phyloP scores from a whole-genome alignment of 2,888 invertebrate species.

The Perithous albicinctus region DNA sequence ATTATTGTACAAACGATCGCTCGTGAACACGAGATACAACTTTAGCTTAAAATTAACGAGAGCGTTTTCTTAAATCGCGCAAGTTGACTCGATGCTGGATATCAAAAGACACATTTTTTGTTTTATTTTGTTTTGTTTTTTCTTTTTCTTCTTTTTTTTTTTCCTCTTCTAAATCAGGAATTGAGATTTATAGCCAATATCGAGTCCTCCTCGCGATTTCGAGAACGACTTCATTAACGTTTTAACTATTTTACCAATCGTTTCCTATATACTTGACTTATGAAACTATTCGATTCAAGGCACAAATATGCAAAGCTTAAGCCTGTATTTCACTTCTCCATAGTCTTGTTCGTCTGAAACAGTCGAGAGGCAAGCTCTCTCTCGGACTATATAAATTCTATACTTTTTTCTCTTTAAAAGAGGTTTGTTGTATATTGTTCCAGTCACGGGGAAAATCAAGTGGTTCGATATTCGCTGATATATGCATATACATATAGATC shows the following conservation, averaged over 20 bases:
- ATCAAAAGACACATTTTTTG: too few species aligned
- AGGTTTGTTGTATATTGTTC: slow-evolving; percentile 11
- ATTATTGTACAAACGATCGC: slow-evolving; percentile 4
- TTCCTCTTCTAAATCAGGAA: not conserved
- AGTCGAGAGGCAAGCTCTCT: slow-evolving; percentile 8
- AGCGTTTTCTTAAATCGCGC: not conserved
- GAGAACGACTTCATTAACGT: not conserved
- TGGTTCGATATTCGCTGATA: slow-evolving; percentile 65
- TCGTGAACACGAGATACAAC: slow-evolving; percentile 1
- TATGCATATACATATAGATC: slow-evolving; percentile 42
- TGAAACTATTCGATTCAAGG: slow-evolving; percentile 46
- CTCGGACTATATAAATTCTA: slow-evolving; percentile 14
- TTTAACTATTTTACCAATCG: slow-evolving; percentile 9
- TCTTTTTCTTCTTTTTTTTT: not conserved
- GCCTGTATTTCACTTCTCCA: slow-evolving; percentile 34
- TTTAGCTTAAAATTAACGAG: not conserved
- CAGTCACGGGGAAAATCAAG: slow-evolving; percentile 56
- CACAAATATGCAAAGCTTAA: slow-evolving; percentile 47
- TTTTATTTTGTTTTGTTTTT: too few species aligned
- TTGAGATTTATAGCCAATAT: slow-evolving; percentile 32
- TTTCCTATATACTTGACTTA: slow-evolving; percentile 36
- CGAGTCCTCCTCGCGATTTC: slow-evolving; percentile 13
- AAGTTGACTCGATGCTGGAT: slow-evolving; percentile 9
- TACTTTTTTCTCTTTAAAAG: slow-evolving; percentile 14
- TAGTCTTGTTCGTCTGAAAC: slow-evolving; percentile 21